Conservation (phyloP, 1,140 invertebrate species). For the Coelopa frigida region DNA sequence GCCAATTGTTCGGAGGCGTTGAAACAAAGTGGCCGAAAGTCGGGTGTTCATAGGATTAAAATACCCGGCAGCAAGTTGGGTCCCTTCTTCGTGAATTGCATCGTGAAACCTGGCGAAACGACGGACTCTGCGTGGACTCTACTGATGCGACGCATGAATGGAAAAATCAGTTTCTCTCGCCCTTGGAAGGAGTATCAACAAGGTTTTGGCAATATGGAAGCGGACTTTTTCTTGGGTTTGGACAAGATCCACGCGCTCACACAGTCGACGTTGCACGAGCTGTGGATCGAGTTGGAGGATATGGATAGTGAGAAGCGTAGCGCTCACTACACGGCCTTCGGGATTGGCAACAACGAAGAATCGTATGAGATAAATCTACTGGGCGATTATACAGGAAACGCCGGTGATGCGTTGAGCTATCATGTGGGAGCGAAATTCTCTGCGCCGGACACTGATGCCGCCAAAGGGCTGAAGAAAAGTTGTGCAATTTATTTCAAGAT, state of each 20-base stretch:
- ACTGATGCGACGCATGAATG: constrained; percentile 20
- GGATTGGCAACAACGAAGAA: constrained; percentile 26
- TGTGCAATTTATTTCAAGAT: too few relatives aligned
- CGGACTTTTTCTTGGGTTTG: constrained; percentile 33
- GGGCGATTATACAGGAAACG: constrained; percentile 23
- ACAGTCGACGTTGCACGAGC: constrained; percentile 41
- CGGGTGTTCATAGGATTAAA: too few relatives aligned
- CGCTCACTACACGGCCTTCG: constrained; percentile 27
- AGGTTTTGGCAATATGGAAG: constrained; percentile 17
- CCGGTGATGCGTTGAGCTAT: constrained; percentile 22
- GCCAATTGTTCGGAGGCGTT: too few relatives aligned
- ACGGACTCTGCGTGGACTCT: too few relatives aligned
- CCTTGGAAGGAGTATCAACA: constrained; percentile 28
- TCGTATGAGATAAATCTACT: constrained; percentile 27
- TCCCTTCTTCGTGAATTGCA: too few relatives aligned
- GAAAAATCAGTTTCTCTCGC: constrained; percentile 25
- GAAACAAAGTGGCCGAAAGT: too few relatives aligned
- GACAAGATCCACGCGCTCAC: constrained; percentile 23
- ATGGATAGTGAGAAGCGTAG: constrained; percentile 21
- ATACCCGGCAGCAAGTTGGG: too few relatives aligned
- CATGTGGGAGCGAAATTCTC: constrained; percentile 43
- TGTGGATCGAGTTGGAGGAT: constrained; percentile 24
- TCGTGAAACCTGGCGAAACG: too few relatives aligned
- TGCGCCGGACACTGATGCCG: constrained; percentile 61
- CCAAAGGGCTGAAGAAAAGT: constrained; percentile 55